Base-by-base conservation (phyloP, 2,113 vertebrate species). In the Arvicanthis niloticus region DNA sequence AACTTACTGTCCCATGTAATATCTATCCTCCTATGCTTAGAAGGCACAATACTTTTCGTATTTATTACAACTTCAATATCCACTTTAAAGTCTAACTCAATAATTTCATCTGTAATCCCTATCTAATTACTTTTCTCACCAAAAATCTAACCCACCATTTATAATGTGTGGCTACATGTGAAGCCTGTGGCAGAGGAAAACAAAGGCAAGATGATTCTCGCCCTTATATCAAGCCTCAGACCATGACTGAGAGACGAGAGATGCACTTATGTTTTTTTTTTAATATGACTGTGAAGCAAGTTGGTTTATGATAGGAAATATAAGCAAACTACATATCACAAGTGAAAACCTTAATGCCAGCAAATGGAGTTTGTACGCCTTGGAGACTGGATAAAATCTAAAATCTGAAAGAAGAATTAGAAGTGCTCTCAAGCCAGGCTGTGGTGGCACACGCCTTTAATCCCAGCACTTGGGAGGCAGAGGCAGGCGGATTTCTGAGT, bases 61-160 rank as follows among this genome's bases (percentile, higher is more conserved):
- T 34, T 68, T 68, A 34, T 16, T 6, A 68, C 31, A 68, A 34
- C 31, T 34, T 68, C 31, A 68, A 68, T 68, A 13, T 68, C 67
- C 5, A 2, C 31, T 68, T 68, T 68, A 68, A 31, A 68, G 12
- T 68, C 67, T 68, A 15, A 68, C 67, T 68, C 65, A 13, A 68
- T 68, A 34, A 68, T 34, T 68, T 34, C 67, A 68, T 34, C 67
- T 68, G 67, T 34, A 68, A 68, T 34, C 12, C 67, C 67, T 16
- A 89, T 75, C 48, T 78, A 90, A 56, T 90, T 56, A 82, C 34
- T 93, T 95, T 82, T 95, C 65, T 84, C 13, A 87, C 42, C n/a
- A 37, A 81, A 90, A 95, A 80, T 92, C 72, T 93, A 96, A 92
- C n/a, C 76, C 45, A 96, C 7, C 12, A 0, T 94, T 90, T 88